These are phyloP conservation scores for Zonotrichia albicollis DNA, from an alignment of 2,797 vertebrate genomes.

Conservation along the genomic window DNA sequence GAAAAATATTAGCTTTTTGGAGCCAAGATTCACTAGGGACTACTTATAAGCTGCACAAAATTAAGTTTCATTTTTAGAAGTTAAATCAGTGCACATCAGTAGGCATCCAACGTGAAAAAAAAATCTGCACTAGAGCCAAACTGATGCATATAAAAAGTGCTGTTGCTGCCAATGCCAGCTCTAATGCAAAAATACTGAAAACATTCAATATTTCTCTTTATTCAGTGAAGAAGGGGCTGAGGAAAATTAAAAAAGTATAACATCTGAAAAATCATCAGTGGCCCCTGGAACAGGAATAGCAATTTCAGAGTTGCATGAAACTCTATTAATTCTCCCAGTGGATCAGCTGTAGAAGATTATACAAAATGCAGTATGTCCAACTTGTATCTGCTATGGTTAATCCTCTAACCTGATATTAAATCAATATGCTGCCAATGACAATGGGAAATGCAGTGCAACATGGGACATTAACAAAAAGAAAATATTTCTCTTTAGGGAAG, in stretches of 20 bases:
- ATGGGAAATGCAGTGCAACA: slow-evolving; percentile 29
- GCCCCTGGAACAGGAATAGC: slow-evolving; percentile 33
- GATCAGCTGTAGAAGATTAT: slow-evolving; percentile 38
- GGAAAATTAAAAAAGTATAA: slow-evolving; percentile 24
- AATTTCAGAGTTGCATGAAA: slow-evolving; percentile 43
- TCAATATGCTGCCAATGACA: slow-evolving; percentile 54
- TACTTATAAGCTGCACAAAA: slow-evolving; percentile 76
- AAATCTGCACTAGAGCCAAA: slow-evolving; percentile 66
- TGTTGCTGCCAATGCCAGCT: slow-evolving; percentile 57
- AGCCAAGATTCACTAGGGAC: slow-evolving; percentile 65
- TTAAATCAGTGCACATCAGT: slow-evolving; percentile 74
- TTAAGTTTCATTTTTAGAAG: slow-evolving; percentile 77
- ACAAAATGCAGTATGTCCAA: slow-evolving; percentile 48
- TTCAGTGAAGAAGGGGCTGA: slow-evolving; percentile 7
- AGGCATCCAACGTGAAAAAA: slow-evolving; percentile 59
- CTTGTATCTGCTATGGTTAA: slow-evolving; percentile 8
- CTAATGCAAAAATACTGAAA: slow-evolving; percentile 62
- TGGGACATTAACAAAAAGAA: slow-evolving; percentile 15
- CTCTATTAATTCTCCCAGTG: slow-evolving; percentile 57
- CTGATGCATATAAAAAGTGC: slow-evolving; percentile 66
- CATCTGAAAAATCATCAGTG: slow-evolving; percentile 51
- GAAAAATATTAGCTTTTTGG: slow-evolving; percentile 77
- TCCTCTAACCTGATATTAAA: slow-evolving; percentile 62
- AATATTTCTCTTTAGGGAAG: slow-evolving; percentile 39
- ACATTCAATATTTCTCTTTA: slow-evolving; percentile 31